These are phyloP conservation scores for Rhyacichthys aspro DNA, from an alignment of 2,797 vertebrate genomes.

Conservation along the genomic window DNA sequence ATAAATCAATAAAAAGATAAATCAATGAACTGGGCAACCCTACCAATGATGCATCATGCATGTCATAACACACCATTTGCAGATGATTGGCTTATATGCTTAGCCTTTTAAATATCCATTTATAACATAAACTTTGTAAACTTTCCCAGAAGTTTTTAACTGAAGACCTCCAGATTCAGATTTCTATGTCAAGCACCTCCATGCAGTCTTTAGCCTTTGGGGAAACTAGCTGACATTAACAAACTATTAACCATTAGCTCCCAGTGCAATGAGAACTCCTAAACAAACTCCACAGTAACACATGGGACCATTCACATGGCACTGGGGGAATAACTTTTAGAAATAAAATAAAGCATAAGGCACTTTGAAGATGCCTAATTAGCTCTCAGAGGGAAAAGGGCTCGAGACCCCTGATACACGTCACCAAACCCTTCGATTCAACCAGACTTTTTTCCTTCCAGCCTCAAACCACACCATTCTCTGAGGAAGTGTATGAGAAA, in stretches of 20 bases:
- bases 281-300: neutral
- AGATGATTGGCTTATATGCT: too few relatives aligned
- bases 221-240: neutral
- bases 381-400: slow-evolving; percentile 1
- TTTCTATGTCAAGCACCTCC: neutral
- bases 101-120: neutral
- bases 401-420: too few relatives aligned
- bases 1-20: too few relatives aligned
- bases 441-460: slow-evolving; percentile 36
- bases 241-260: neutral
- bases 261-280: neutral
- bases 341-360: slow-evolving; percentile 2
- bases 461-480: slow-evolving; percentile 59
- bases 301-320: neutral
- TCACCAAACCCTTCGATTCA: too few relatives aligned
- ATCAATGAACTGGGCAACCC: too few relatives aligned
- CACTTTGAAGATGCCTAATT: neutral
- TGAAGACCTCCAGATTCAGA: neutral
- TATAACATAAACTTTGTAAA: neutral
- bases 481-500: slow-evolving; percentile 63
- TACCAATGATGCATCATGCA: too few relatives aligned
- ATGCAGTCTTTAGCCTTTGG: neutral
- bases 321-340: neutral
- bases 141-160: neutral
- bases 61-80: too few relatives aligned